Percentiles rank a stretch among this genome's conserved stretches.
Conservation (phyloP, 2,113 vertebrate genomes). For the Channa maculata region DNA sequence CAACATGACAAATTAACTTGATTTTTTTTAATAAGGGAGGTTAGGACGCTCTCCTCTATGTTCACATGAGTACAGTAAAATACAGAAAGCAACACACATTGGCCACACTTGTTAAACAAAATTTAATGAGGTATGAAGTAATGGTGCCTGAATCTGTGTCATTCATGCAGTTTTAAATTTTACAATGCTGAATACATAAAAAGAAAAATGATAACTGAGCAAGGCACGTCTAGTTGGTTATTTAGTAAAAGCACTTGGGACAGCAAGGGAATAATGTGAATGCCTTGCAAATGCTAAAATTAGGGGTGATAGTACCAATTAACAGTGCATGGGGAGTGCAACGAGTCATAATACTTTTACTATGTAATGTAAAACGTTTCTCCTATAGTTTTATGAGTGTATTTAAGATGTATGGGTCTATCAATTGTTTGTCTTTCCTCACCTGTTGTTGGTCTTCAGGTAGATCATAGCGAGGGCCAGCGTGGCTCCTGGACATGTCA, state of each 20-base stretch:
- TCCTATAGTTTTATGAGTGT: not conserved
- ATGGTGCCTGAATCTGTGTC: no score
- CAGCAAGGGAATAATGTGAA: not conserved
- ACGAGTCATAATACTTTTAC: not conserved
- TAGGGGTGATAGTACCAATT: no score
- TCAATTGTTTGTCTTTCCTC: conserved; percentile 4
- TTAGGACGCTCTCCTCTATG: conserved; percentile 41
- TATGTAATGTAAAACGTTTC: not conserved
- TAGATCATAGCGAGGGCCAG: conserved; percentile 99
- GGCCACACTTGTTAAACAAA: not conserved
- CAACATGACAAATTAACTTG: conserved; percentile 6
- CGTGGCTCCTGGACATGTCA: conserved; percentile 96
- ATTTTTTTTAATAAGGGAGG: conserved; percentile 15
- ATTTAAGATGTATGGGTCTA: not conserved
- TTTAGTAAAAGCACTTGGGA: not conserved
- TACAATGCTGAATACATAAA: no score
- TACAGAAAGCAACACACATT: not conserved
- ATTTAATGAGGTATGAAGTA: no score
- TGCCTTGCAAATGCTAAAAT: no score
- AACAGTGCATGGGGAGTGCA: not conserved
- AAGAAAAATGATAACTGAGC: no score
- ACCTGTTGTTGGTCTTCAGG: conserved; percentile 98
- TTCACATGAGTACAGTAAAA: not conserved
- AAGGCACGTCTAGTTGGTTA: no score
- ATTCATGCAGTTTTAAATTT: no score